phyloP scores from a whole-genome alignment of 2,888 invertebrate species.

The Gymnocheta viridis region DNA sequence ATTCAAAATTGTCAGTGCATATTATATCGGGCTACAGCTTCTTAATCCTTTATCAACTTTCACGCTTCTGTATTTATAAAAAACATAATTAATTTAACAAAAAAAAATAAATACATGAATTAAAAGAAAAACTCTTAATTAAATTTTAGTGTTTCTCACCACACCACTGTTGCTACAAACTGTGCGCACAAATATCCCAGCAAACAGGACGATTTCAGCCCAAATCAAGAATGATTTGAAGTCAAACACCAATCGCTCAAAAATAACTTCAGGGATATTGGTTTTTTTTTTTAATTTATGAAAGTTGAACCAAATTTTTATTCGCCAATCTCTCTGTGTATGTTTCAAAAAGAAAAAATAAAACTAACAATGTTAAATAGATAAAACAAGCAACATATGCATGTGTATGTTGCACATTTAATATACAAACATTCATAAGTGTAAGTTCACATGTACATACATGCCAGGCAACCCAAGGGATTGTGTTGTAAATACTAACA shows the following conservation, averaged over 20 bases:
- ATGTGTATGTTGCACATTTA: conserved; percentile 2
- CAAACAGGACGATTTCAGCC: too few species aligned
- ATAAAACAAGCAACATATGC: conserved; percentile 18
- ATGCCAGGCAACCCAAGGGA: conserved; percentile 15
- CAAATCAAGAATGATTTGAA: too few species aligned
- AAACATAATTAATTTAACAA: not conserved
- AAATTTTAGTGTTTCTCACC: not conserved
- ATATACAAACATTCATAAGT: not conserved
- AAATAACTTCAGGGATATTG: too few species aligned
- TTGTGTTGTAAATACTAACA: conserved; percentile 9
- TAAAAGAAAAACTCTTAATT: not conserved
- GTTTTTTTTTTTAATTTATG: too few species aligned
- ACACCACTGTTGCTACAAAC: conserved; percentile 28
- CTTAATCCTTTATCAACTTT: too few species aligned
- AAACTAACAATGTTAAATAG: not conserved
- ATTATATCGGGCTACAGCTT: too few species aligned
- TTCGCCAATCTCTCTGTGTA: too few species aligned
- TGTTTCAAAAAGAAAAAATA: not conserved
- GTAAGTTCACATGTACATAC: not conserved
- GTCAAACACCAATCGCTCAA: too few species aligned
- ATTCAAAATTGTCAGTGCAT: too few species aligned
- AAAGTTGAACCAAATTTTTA: too few species aligned
- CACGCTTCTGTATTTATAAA: too few species aligned
- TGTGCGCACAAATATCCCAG: conserved; percentile 5
- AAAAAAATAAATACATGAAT: not conserved